Conservation (phyloP, 2,797 vertebrate species). For the Sebastes baramenuke region DNA sequence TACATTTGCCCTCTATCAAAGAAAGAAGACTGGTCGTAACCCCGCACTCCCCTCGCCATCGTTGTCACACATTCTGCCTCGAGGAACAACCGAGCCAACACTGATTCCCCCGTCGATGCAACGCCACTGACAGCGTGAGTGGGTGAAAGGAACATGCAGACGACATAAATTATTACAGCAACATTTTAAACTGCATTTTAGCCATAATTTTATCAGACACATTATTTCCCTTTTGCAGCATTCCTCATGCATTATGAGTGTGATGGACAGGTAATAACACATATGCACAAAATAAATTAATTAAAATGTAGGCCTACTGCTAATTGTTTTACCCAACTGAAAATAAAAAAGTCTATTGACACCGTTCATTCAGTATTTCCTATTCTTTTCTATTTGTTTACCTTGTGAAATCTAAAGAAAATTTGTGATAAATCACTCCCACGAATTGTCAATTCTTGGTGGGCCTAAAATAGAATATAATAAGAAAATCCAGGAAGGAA, state of each 20-base stretch:
- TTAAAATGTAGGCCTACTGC: background rate
- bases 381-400: background rate
- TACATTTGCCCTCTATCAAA: slow-evolving; percentile 84
- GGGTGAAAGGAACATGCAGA: slow-evolving; percentile 1
- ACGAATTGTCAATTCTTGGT: background rate
- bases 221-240: background rate
- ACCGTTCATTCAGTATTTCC: background rate
- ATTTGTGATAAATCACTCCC: background rate
- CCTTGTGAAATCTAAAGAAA: background rate
- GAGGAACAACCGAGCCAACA: slow-evolving; percentile 37
- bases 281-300: background rate
- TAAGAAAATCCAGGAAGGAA: background rate
- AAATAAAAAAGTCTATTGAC: background rate
- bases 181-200: background rate
- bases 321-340: background rate
- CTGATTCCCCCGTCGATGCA: slow-evolving; percentile 19
- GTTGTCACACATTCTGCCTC: slow-evolving; percentile 55
- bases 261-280: background rate
- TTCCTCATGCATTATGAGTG: background rate
- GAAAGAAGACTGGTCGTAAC: slow-evolving; percentile 67
- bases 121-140: slow-evolving; percentile 6
- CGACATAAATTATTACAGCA: background rate
- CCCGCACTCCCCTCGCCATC: slow-evolving; percentile 25
- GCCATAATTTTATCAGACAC: background rate
- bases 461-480: background rate